These are phyloP conservation scores for Sebastes oblongus DNA, from an alignment of 2,797 vertebrate species.

Conservation along the genomic window DNA sequence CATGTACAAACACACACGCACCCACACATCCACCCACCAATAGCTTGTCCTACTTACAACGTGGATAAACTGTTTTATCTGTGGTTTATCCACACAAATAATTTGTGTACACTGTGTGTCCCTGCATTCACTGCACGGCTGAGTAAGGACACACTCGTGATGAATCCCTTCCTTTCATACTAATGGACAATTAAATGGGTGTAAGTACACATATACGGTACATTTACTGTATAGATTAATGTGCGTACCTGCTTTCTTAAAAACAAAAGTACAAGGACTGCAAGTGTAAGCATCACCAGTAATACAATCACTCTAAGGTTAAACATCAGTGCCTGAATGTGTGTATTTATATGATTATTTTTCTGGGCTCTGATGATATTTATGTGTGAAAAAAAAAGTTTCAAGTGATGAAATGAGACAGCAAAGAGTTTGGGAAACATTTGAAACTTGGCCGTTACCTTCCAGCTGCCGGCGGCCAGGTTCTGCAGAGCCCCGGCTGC, in stretches of 20 bases:
- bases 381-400: background rate
- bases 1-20: background rate
- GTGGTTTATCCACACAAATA: background rate
- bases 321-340: background rate
- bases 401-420: background rate
- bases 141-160: background rate
- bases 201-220: background rate
- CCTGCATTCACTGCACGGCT: background rate
- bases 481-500: slow-evolving; percentile 98
- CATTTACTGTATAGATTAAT: background rate
- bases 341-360: background rate
- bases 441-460: slow-evolving; percentile 79
- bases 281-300: background rate
- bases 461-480: slow-evolving; percentile 98
- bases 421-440: background rate
- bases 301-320: background rate
- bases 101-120: background rate
- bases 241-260: background rate
- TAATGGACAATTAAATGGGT: background rate
- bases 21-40: background rate
- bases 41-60: background rate
- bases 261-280: background rate
- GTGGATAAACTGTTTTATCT: background rate
- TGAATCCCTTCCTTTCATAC: background rate
- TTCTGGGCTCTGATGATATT: background rate